phyloP scores from a whole-genome alignment of 2,797 vertebrate genomes.

The Thripadectes ignobilis region DNA sequence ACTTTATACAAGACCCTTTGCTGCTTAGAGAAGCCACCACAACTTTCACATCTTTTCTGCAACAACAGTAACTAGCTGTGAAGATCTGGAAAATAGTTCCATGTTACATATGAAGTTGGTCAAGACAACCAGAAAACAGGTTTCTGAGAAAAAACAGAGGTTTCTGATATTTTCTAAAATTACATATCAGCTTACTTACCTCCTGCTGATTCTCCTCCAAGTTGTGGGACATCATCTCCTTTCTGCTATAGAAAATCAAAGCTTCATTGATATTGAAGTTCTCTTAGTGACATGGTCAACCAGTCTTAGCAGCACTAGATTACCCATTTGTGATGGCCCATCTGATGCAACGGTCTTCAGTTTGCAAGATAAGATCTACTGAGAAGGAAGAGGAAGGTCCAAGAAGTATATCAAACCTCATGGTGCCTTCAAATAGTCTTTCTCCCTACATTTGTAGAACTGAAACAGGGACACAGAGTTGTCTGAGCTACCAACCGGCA shows the following conservation, averaged over 20 bases:
- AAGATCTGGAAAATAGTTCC: not conserved
- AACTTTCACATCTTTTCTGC: not conserved
- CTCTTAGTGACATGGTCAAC: not conserved
- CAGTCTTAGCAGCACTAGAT: not conserved
- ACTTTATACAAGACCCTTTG: not conserved
- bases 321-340: not conserved
- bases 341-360: not conserved
- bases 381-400: not conserved
- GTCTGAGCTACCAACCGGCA: not conserved
- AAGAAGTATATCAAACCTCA: not conserved
- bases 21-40: not conserved
- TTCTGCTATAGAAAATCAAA: not conserved
- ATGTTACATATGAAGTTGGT: not conserved
- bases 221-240: not conserved
- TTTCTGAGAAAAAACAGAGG: not conserved
- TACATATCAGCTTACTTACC: not conserved
- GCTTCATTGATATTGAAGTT: not conserved
- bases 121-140: not conserved
- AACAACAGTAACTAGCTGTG: not conserved
- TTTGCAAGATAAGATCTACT: not conserved
- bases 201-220: not conserved
- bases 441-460: not conserved
- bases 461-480: not conserved
- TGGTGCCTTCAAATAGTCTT: rapidly evolving
- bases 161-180: not conserved